These are phyloP conservation scores for Catamblyrhynchus diadema DNA, from an alignment of 2,797 vertebrate species.

Conservation along the genomic window DNA sequence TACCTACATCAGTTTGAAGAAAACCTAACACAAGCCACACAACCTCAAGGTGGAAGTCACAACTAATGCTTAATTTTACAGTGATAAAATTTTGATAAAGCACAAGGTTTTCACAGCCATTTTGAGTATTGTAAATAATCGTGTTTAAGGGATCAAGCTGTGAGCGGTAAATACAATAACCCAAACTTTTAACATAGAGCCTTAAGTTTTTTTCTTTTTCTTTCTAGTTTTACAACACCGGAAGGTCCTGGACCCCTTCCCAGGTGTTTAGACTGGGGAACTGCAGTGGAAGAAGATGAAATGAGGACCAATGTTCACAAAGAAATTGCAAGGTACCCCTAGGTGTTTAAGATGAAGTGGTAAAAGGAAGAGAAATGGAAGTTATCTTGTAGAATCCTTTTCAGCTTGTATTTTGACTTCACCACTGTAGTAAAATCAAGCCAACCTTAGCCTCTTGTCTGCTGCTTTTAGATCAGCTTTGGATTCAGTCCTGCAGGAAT, in stretches of 20 bases:
- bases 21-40: neutral
- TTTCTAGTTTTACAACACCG: constrained; percentile 85
- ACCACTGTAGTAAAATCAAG: neutral
- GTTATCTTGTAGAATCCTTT: neutral
- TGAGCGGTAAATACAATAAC: neutral
- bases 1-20: neutral
- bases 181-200: neutral
- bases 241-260: constrained; percentile 78
- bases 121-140: neutral
- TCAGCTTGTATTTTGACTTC: neutral
- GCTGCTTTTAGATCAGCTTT: neutral
- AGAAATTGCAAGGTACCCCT: constrained; percentile 81
- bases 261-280: constrained; percentile 82
- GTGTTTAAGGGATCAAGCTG: neutral
- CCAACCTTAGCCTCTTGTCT: neutral
- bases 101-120: neutral
- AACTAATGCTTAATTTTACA: neutral
- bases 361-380: neutral
- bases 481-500: neutral
- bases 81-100: neutral
- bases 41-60: neutral
- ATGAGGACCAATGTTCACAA: constrained; percentile 78
- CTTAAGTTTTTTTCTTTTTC: neutral
- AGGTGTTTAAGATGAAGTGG: neutral
- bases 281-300: constrained; percentile 84